Conservation (phyloP, 37 sponge, comb jelly and placozoan species). For the Chondrilla cf. caribensis region DNA sequence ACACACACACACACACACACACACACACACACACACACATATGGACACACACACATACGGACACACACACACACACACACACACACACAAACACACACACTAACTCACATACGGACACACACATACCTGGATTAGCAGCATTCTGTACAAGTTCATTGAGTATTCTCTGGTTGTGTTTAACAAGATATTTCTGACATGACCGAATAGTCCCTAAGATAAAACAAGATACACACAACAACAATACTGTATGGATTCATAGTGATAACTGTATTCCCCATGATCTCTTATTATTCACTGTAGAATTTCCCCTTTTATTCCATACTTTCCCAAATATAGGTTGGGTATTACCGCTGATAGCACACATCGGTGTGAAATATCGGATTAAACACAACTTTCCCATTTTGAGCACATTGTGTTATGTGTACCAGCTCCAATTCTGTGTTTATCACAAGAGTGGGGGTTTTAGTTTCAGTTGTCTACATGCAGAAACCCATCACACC, state of each 20-base stretch:
- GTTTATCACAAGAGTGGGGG: too few species aligned
- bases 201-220: conserved; percentile 49
- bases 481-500: too few species aligned
- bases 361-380: too few species aligned
- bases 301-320: too few species aligned
- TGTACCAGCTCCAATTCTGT: too few species aligned
- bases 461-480: too few species aligned
- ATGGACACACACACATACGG: conserved; percentile 1
- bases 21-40: conserved; percentile 3
- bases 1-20: conserved; percentile 17
- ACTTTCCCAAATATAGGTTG: too few species aligned
- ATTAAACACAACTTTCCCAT: too few species aligned
- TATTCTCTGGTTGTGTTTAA: conserved; percentile 39
- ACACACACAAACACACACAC: conserved; percentile 12
- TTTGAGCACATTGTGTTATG: too few species aligned
- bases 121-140: conserved; percentile 26
- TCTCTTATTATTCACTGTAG: neutral
- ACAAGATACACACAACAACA: neutral
- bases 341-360: too few species aligned
- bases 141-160: conserved; percentile 33
- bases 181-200: conserved; percentile 60
- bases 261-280: neutral
- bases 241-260: neutral
- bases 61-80: conserved; percentile 22
- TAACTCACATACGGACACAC: neutral